Conservation (phyloP, 1,140 invertebrate species). For the Pissodes strobi region DNA sequence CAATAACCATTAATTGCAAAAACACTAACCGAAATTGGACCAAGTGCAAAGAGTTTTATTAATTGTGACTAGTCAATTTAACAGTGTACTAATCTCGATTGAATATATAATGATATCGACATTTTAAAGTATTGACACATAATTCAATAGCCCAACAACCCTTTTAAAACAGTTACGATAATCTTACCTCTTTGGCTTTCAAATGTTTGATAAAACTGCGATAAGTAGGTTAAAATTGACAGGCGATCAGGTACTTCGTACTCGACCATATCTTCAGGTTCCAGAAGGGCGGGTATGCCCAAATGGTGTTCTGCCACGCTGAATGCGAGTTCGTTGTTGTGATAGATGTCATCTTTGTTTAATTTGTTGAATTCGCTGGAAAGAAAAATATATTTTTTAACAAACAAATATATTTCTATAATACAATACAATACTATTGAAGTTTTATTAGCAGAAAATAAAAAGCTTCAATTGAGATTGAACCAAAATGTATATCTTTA, state of each 20-base stretch:
- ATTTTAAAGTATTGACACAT: too few species aligned
- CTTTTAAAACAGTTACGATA: background rate
- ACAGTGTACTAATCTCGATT: too few species aligned
- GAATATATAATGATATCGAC: too few species aligned
- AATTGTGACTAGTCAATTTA: too few species aligned
- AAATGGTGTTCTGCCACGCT: conserved; percentile 85
- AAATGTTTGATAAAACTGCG: conserved; percentile 91
- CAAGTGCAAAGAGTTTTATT: too few species aligned
- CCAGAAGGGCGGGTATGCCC: conserved; percentile 90
- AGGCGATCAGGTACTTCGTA: conserved; percentile 87
- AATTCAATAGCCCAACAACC: too few species aligned
- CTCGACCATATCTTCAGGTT: conserved; percentile 92
- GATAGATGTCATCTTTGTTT: conserved; percentile 83
- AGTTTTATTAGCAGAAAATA: too few species aligned
- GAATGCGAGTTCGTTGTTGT: conserved; percentile 93
- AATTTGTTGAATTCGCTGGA: conserved; percentile 85
- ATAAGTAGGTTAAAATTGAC: conserved; percentile 91
- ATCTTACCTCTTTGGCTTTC: conserved; percentile 62
- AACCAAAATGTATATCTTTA: too few species aligned
- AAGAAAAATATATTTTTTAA: conserved; percentile 48
- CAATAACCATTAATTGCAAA: too few species aligned
- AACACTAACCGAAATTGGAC: too few species aligned
- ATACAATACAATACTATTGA: background rate
- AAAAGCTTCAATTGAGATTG: too few species aligned
- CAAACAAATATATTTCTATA: background rate